Conservation (phyloP, 2,888 invertebrate species). For the Meandrusa payeni region DNA sequence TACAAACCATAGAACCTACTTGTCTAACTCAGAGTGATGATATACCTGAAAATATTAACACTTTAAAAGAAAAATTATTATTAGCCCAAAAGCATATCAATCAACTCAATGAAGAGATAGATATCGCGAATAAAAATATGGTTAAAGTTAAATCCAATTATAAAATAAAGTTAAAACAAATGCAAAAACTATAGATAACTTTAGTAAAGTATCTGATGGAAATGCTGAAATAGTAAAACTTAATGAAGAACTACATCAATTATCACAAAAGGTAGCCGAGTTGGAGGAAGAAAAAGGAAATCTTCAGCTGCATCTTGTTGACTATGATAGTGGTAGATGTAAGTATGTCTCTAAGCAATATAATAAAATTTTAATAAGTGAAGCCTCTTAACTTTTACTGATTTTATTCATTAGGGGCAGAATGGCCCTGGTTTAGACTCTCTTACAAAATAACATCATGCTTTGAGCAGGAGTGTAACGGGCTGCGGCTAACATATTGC, state of each 20-base stretch:
- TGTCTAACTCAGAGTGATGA: conserved; percentile 22
- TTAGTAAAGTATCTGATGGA: conserved; percentile 84
- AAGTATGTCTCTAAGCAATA: no score
- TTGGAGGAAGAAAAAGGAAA: conserved; percentile 96
- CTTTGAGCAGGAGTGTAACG: no score
- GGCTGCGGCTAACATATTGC: no score
- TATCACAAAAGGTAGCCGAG: conserved; percentile 89
- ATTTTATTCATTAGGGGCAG: no score
- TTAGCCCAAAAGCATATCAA: conserved; percentile 67
- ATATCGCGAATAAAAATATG: conserved; percentile 88
- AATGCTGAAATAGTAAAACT: conserved; percentile 85
- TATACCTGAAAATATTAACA: conserved; percentile 28
- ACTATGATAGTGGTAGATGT: conserved; percentile 88
- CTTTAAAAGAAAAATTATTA: conserved; percentile 68
- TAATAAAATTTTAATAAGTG: no score
- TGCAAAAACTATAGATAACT: conserved; percentile 87
- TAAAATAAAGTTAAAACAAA: conserved; percentile 86
- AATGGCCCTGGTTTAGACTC: no score
- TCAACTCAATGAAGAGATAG: conserved; percentile 87
- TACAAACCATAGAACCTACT: neutral
- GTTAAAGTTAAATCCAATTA: conserved; percentile 87
- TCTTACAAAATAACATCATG: no score
- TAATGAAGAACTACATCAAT: conserved; percentile 81
- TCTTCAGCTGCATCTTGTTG: conserved; percentile 91
- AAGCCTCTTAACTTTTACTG: no score